Percentiles rank a stretch among this genome's conserved stretches.
Conservation (phyloP, 2,888 invertebrate species). For the Ypsolopha sequella region DNA sequence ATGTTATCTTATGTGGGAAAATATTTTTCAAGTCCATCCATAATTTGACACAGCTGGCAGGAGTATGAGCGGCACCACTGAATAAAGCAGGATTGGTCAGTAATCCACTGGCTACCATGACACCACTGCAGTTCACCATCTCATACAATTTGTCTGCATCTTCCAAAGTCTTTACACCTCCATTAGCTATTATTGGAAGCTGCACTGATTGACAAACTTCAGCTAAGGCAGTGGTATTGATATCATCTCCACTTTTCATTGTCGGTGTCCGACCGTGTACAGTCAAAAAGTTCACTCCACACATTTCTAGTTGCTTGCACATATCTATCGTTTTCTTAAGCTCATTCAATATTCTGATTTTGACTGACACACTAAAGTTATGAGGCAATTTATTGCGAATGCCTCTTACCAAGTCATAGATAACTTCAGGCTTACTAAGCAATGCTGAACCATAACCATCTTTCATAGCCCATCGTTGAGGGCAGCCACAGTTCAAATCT, state of each 20-base stretch:
- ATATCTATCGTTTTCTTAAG: constrained; percentile 80
- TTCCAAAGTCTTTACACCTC: constrained; percentile 82
- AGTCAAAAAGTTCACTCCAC: constrained; percentile 90
- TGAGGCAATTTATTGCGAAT: constrained; percentile 79
- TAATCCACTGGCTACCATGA: constrained; percentile 94
- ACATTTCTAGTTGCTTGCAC: constrained; percentile 83
- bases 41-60: constrained; percentile 81
- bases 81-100: constrained; percentile 93
- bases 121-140: constrained; percentile 80
- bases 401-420: constrained; percentile 84
- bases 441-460: constrained; percentile 91
- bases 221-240: constrained; percentile 78
- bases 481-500: constrained; percentile 98
- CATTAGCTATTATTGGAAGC: constrained; percentile 93
- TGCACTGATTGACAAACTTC: constrained; percentile 77
- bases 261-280: constrained; percentile 93
- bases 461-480: constrained; percentile 94
- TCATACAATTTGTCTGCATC: constrained; percentile 78
- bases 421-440: constrained; percentile 83
- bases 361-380: constrained; percentile 90
- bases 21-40: constrained; percentile 82
- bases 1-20: constrained; percentile 75
- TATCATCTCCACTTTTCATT: constrained; percentile 81
- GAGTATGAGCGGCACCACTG: constrained; percentile 77
- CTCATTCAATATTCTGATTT: constrained; percentile 86